Conservation (phyloP, 1,140 invertebrate genomes). For the Penaeus indicus region DNA sequence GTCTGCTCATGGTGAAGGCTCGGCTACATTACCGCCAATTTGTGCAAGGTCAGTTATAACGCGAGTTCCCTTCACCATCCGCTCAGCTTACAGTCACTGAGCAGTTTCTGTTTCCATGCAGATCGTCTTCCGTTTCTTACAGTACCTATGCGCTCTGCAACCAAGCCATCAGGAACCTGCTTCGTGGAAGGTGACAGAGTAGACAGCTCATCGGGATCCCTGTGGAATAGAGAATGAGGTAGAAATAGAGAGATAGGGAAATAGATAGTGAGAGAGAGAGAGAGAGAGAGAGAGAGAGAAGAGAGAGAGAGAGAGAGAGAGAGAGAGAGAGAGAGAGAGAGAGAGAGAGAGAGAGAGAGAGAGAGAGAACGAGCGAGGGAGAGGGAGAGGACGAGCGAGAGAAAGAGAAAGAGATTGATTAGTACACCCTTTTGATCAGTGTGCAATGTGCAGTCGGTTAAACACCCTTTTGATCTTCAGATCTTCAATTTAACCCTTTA, state of each 20-base stretch:
- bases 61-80: conserved; percentile 53
- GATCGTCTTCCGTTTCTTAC: conserved; percentile 33
- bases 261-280: too few species aligned
- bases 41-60: conserved; percentile 24
- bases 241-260: too few species aligned
- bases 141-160: conserved; percentile 2
- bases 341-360: too few species aligned
- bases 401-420: conserved; percentile 7
- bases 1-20: conserved; percentile 40
- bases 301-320: too few species aligned
- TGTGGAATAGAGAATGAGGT: too few species aligned
- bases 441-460: background rate
- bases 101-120: background rate
- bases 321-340: too few species aligned
- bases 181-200: conserved; percentile 10
- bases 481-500: background rate
- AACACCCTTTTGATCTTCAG: background rate
- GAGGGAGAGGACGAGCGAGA: background rate
- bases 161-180: conserved; percentile 34
- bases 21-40: conserved; percentile 41
- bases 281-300: too few species aligned
- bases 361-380: too few species aligned
- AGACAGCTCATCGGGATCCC: conserved; percentile 9
- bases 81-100: conserved; percentile 36
- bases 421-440: background rate